phyloP scores from a whole-genome alignment of 2,888 invertebrate genomes.

The Myopa tessellatipennis region DNA sequence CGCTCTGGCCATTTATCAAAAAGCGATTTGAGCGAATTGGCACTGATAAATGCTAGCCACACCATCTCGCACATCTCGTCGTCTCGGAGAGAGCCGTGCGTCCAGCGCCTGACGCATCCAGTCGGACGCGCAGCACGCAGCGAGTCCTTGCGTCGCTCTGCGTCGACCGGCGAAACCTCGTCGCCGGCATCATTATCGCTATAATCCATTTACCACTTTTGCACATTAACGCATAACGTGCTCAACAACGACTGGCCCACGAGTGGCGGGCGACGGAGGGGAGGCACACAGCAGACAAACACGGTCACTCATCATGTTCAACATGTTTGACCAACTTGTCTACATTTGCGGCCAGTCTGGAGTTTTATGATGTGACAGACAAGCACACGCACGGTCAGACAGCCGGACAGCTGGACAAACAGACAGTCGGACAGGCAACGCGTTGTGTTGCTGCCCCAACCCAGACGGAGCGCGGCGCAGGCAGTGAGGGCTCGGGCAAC shows the following conservation, averaged over 20 bases:
- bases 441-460: not conserved
- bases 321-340: slow-evolving; percentile 50
- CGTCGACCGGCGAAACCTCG: slow-evolving; percentile 1
- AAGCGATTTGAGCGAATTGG: slow-evolving; percentile 37
- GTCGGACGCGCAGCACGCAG: not conserved
- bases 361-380: slow-evolving; percentile 47
- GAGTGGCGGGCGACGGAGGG: not conserved
- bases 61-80: slow-evolving; percentile 41
- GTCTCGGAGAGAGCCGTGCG: not conserved
- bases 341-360: slow-evolving; percentile 47
- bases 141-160: slow-evolving; percentile 16
- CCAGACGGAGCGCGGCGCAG: not conserved
- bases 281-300: not conserved
- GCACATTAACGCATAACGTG: slow-evolving; percentile 46
- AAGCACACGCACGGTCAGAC: slow-evolving; percentile 26
- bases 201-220: slow-evolving; percentile 48
- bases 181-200: slow-evolving; percentile 31
- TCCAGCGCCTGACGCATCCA: slow-evolving; percentile 12
- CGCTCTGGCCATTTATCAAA: slow-evolving; percentile 27
- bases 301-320: slow-evolving; percentile 43
- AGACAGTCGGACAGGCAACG: not conserved
- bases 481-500: no score
- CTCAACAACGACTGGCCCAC: not conserved
- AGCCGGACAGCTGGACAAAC: slow-evolving; percentile 31
- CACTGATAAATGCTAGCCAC: slow-evolving; percentile 43